Conservation (phyloP, 2,113 vertebrate species). For the Mormoops blainvillei region DNA sequence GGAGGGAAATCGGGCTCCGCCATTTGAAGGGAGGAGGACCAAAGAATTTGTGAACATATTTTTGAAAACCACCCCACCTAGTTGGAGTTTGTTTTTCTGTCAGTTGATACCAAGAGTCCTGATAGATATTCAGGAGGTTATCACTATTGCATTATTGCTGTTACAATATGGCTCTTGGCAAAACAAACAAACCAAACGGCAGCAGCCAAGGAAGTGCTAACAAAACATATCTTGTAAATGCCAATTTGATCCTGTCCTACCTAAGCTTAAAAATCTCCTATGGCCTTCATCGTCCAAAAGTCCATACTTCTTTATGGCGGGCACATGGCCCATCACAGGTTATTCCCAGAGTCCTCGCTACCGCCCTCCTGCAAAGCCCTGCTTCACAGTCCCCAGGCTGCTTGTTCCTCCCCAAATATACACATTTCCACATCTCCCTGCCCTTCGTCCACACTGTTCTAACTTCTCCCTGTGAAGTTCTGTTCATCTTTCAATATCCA, state of each 20-base stretch:
- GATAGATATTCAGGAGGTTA: background rate
- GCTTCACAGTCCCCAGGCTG: background rate
- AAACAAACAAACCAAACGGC: background rate
- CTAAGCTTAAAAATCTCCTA: background rate
- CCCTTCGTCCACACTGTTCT: background rate
- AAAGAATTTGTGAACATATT: background rate
- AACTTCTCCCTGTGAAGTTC: background rate
- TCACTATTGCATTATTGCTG: background rate
- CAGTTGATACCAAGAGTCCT: background rate
- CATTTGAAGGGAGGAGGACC: background rate
- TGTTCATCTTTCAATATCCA: background rate
- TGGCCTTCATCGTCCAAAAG: background rate
- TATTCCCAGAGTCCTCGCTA: background rate
- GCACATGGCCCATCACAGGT: background rate
- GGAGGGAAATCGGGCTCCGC: background rate
- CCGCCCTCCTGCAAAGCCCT: background rate
- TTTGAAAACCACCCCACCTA: background rate
- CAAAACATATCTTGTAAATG: background rate
- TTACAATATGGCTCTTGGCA: background rate
- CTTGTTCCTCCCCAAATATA: background rate
- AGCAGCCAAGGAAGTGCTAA: background rate
- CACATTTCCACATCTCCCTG: background rate
- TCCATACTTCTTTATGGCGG: background rate
- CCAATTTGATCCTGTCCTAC: background rate
- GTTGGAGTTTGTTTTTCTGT: background rate